A percentile compares a stretch with the other conserved stretches of the same genome.
Conservation (phyloP, 2,888 invertebrate genomes). For the Eurytoma adleriae region DNA sequence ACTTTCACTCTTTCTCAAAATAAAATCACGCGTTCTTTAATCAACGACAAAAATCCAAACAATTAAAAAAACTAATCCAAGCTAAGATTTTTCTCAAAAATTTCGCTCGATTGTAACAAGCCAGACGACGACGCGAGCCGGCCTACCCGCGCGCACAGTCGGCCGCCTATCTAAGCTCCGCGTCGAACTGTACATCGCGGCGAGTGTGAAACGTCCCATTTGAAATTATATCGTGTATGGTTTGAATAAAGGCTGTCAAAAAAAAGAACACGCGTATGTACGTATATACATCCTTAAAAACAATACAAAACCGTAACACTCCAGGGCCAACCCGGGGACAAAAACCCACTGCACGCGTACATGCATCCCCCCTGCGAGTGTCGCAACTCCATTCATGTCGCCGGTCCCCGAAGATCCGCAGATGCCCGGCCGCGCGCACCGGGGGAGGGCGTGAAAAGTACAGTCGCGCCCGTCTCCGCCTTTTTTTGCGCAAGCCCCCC, state of each 20-base stretch:
- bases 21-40: too few species aligned
- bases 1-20: too few species aligned
- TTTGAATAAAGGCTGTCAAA: constrained; percentile 74
- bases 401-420: constrained; percentile 41
- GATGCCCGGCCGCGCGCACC: constrained; percentile 20
- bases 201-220: constrained; percentile 31
- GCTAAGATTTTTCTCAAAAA: too few species aligned
- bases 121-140: too few species aligned
- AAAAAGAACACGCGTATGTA: constrained; percentile 30
- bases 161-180: not conserved
- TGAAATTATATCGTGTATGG: constrained; percentile 63
- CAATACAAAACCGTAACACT: not conserved
- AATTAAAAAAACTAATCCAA: too few species aligned
- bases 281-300: not conserved
- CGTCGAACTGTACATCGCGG: constrained; percentile 7
- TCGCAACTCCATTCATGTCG: not conserved
- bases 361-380: not conserved
- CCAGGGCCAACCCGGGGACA: too few species aligned
- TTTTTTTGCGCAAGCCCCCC: constrained; percentile 46
- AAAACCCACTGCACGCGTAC: not conserved
- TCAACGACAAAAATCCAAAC: too few species aligned
- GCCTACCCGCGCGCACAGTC: not conserved
- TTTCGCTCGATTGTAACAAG: too few species aligned
- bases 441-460: constrained; percentile 73
- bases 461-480: constrained; percentile 66